phyloP scores from a whole-genome alignment of 2,113 vertebrate species.

The Terrapene triunguis region DNA sequence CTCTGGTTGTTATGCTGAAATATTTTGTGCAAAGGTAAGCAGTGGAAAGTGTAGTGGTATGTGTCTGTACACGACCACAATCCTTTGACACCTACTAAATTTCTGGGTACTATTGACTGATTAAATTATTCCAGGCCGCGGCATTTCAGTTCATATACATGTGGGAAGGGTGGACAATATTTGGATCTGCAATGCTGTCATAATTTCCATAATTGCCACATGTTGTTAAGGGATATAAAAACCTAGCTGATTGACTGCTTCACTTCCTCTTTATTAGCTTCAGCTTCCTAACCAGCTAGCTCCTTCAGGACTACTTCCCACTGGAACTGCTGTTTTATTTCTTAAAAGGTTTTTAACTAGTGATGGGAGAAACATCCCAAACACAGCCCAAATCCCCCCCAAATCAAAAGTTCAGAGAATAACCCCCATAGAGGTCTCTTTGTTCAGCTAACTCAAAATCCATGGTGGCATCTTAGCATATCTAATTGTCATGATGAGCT shows the following conservation, averaged over 20 bases:
- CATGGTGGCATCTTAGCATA: neutral
- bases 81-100: neutral
- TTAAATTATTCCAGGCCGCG: neutral
- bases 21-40: neutral
- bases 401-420: neutral
- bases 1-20: neutral
- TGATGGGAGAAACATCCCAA: neutral
- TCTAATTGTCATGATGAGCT: neutral
- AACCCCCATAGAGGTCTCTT: neutral
- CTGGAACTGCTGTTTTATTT: conserved; percentile 4
- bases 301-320: neutral
- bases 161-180: neutral
- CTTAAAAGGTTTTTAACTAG: neutral
- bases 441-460: neutral
- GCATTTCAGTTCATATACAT: neutral
- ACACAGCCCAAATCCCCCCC: neutral
- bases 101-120: neutral
- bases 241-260: neutral
- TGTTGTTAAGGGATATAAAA: neutral
- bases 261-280: neutral
- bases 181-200: neutral
- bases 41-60: accelerated
- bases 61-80: neutral
- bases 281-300: neutral
- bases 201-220: neutral